A percentile compares a stretch with the other conserved stretches of the same genome.
Evolutionary conservation across 1,140 invertebrate genomes (phyloP).

Genomic region (Heliconius hewitsoni): DNA sequence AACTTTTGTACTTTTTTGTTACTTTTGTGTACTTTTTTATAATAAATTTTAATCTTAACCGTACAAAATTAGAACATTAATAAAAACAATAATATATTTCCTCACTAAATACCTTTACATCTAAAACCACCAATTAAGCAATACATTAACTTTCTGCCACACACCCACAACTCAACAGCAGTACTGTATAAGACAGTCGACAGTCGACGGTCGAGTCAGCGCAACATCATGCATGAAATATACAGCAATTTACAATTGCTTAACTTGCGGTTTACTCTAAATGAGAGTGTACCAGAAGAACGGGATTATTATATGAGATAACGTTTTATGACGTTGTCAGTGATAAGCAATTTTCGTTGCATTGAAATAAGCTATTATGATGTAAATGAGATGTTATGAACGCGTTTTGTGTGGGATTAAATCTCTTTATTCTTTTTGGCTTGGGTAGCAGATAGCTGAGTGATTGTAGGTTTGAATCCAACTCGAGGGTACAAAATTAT

Average conservation of each 20-base stretch:
- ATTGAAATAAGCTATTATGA: background rate
- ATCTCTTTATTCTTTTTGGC: background rate
- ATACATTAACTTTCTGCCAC: background rate
- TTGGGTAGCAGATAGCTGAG: background rate
- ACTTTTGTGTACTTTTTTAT: too few relatives aligned
- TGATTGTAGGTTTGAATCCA: too few relatives aligned
- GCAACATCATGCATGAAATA: background rate
- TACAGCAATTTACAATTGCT: conserved; percentile 1
- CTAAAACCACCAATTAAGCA: background rate
- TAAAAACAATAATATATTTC: too few relatives aligned
- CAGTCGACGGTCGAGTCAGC: conserved; percentile 2
- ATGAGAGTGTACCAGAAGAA: background rate
- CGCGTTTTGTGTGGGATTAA: background rate
- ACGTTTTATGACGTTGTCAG: background rate
- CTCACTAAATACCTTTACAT: background rate
- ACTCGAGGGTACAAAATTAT: too few relatives aligned
- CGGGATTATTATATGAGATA: background rate
- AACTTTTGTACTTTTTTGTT: too few relatives aligned
- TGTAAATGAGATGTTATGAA: background rate
- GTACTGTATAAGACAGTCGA: background rate
- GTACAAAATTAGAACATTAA: too few relatives aligned
- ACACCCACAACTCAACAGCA: background rate
- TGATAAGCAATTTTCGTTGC: conserved; percentile 10
- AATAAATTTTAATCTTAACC: too few relatives aligned
- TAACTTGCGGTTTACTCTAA: conserved; percentile 3